Conservation (phyloP, 53 echinoderm and acorn worm genomes). For the Patiria pectinifera region DNA sequence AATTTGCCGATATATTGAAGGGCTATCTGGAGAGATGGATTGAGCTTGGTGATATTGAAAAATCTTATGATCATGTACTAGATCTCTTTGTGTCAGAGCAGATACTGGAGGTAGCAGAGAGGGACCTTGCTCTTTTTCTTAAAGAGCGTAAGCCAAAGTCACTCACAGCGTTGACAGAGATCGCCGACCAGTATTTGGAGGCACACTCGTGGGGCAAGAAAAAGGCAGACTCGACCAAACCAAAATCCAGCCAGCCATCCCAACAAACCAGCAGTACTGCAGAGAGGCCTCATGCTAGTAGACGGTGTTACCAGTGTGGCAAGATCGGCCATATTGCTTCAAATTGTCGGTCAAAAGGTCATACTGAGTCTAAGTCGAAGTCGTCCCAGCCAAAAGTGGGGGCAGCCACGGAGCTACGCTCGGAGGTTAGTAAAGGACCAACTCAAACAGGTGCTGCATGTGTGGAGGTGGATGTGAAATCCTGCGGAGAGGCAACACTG, state of each 20-base stretch:
- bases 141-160: conserved; percentile 66
- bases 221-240: not conserved
- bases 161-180: conserved; percentile 35
- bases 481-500: not conserved
- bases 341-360: too few relatives aligned
- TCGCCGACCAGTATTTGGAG: conserved; percentile 72
- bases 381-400: too few relatives aligned
- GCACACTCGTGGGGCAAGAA: conserved; percentile 52
- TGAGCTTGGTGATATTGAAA: conserved; percentile 44
- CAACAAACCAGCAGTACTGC: not conserved
- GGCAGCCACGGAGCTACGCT: too few relatives aligned
- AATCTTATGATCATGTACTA: too few relatives aligned
- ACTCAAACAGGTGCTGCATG: conserved; percentile 21
- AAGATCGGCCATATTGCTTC: too few relatives aligned
- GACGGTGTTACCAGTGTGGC: too few relatives aligned
- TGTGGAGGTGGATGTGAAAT: not conserved
- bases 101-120: not conserved
- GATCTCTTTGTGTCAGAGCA: too few relatives aligned
- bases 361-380: too few relatives aligned
- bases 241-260: not conserved
- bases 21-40: conserved; percentile 60
- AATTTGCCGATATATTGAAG: conserved; percentile 42
- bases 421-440: too few relatives aligned
- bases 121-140: conserved; percentile 52
- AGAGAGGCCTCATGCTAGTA: not conserved